Base-by-base conservation (phyloP, 2,113 vertebrate genomes). In the Megalops atlanticus region DNA sequence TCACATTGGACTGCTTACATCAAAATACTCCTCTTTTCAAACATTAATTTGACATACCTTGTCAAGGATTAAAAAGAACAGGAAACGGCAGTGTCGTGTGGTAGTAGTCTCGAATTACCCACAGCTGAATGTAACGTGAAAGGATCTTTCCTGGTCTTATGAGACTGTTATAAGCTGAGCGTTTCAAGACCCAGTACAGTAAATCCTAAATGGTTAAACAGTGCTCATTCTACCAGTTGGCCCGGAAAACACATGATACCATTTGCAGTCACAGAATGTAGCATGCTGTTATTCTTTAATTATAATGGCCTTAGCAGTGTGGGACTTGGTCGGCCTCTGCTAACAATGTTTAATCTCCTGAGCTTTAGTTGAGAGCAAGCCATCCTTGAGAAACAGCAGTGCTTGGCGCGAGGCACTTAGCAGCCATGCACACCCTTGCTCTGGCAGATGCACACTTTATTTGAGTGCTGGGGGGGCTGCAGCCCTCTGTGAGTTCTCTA, bases 231-330 rank as follows among this genome's bases (percentile, higher is more conserved):
- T 93, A 92, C 93, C 90, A 86, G 91, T 93, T 94, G 94, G 95
- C 96, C 96, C 95, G 94, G 95, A 92, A 95, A 97, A 94, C 96
- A 96, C 96, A 97, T 95, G 96, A 96, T 95, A 94, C 95, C 95
- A 95, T 97, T 97, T 97, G 96, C 95, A 95, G 87, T 87, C 92
- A 92, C 95, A 94, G 95, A 95, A 94, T 92, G 94, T 83, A 88
- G 92, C 96, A 91, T 92, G 95, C 96, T 96, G 96, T 96, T 97
- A 94, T 95, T 92, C 95, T 96, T 96, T 97, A 97, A 96, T 98
- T 97, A 96, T 93, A 96, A 94, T 92, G 94, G 95, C 90, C 94
- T 83, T 92, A 94, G 92, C 94, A 91, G 88, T 89, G 93, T 94
- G 92, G 90, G 91, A 86, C 78, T 83, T 86, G 88, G 86, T 88